Base-by-base conservation (phyloP, 1,140 invertebrate species). In the Lepidurus apus region DNA sequence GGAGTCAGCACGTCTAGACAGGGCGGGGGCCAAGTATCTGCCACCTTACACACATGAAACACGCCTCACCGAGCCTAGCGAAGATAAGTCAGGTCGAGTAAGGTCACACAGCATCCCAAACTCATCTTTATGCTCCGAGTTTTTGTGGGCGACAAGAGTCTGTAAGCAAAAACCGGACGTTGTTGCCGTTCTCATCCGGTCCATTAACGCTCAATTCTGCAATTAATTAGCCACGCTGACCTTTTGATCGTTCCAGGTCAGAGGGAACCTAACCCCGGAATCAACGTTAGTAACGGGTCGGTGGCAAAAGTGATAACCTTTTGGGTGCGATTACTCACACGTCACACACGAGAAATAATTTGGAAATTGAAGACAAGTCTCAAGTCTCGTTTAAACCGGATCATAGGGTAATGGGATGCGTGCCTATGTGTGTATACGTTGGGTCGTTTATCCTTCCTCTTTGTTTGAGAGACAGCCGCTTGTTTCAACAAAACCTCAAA, bases 1-100 rank as follows among this genome's bases (percentile, higher is more conserved):
- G 53, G 53, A 65, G 53, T 65, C 53, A 65, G 53, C n/a, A 65
- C 53, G 53, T 65, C 53, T 65, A 65, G 53, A 65, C 53, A 65
- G 53, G 53, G 53, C 53, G 53, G 53, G 53, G 53, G 53, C 53
- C 34, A 2, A 17, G 53, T 65, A 21, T 65, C 21, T 65, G 53
- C 17, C 53, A 65, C 53, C 53, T 65, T 65, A 9, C 10, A 65
- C 53, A n/a, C 21, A 65, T 21, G 34, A 65, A 13, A 65, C 53
- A 65, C 53, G 21, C 21, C 8, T 21, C 17, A n/a, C 17, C 21
- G 0, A 65, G 21, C 53, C 17, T 7, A n/a, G 53, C 2, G 8
- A 65, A 65, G 47, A n/a, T n/a, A 65, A 13, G 53, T 65, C 53
- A 65, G 53, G 53, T 65, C 53, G 53, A 21, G n/a, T n/a, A 65